These are phyloP conservation scores for Perizoma affinitatum DNA, from an alignment of 2,888 invertebrate genomes.

Conservation along the genomic window DNA sequence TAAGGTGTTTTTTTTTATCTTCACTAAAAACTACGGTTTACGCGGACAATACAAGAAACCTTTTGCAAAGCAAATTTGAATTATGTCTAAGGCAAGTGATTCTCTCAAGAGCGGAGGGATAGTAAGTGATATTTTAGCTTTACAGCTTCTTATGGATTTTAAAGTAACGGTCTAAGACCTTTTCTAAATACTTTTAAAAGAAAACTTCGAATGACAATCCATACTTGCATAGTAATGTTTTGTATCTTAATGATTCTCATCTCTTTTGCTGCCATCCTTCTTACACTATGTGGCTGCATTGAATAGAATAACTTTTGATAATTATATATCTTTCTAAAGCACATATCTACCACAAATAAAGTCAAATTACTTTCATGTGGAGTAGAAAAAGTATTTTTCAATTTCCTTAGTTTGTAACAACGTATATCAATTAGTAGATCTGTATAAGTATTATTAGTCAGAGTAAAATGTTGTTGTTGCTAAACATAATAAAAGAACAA, in stretches of 20 bases:
- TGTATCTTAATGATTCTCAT: slow-evolving; percentile 33
- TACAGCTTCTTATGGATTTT: slow-evolving; percentile 72
- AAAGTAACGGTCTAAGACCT: slow-evolving; percentile 69
- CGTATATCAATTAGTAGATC: slow-evolving; percentile 50
- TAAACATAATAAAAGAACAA: slow-evolving; percentile 41
- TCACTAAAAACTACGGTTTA: slow-evolving; percentile 54
- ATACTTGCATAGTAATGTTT: slow-evolving; percentile 37
- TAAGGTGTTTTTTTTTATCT: slow-evolving; percentile 45
- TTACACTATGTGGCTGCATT: slow-evolving; percentile 31
- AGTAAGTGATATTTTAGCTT: slow-evolving; percentile 80
- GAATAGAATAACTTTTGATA: slow-evolving; percentile 41
- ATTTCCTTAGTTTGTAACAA: slow-evolving; percentile 42
- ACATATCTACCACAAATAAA: slow-evolving; percentile 73
- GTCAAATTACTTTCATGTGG: slow-evolving; percentile 61
- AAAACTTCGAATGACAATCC: slow-evolving; percentile 45
- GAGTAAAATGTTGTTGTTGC: slow-evolving; percentile 53
- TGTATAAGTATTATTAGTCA: slow-evolving; percentile 71
- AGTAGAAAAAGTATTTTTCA: slow-evolving; percentile 46
- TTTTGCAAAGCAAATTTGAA: slow-evolving; percentile 76
- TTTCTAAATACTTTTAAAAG: slow-evolving; percentile 42
- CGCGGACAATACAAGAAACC: slow-evolving; percentile 70
- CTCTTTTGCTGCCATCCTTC: slow-evolving; percentile 36
- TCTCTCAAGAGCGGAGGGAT: slow-evolving; percentile 70
- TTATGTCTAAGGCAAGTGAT: slow-evolving; percentile 62
- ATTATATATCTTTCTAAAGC: slow-evolving; percentile 66